These are phyloP conservation scores for Cinara cedri DNA, from an alignment of 2,888 invertebrate genomes.

Conservation along the genomic window DNA sequence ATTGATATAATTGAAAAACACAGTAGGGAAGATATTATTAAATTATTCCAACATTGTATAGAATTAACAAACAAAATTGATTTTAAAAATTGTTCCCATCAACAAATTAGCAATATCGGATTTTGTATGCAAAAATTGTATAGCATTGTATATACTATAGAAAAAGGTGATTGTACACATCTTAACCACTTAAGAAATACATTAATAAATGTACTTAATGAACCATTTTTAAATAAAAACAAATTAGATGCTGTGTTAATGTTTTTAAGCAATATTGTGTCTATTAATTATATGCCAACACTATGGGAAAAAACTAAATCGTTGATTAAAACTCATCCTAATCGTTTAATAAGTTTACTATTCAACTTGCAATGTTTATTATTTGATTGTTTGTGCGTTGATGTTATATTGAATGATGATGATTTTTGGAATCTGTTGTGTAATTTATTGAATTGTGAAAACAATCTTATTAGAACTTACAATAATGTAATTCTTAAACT, in stretches of 20 bases:
- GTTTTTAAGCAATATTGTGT: slow-evolving; percentile 33
- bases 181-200: slow-evolving; percentile 31
- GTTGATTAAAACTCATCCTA: slow-evolving; percentile 33
- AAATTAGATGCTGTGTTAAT: slow-evolving; percentile 9
- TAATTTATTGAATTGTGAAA: slow-evolving; percentile 31
- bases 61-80: slow-evolving; percentile 17
- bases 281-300: slow-evolving; percentile 14
- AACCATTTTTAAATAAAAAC: slow-evolving; percentile 31
- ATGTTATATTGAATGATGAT: slow-evolving; percentile 26
- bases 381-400: slow-evolving; percentile 27
- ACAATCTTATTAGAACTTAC: slow-evolving; percentile 45
- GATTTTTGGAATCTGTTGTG: slow-evolving; percentile 44
- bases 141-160: neutral
- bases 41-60: slow-evolving; percentile 21
- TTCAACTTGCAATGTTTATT: slow-evolving; percentile 47
- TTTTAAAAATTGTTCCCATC: slow-evolving; percentile 27
- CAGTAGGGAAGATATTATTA: slow-evolving; percentile 31
- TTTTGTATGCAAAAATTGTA: slow-evolving; percentile 38
- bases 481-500: slow-evolving; percentile 36
- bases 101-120: slow-evolving; percentile 27
- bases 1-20: slow-evolving; percentile 29
- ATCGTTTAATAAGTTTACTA: slow-evolving; percentile 21
- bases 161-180: slow-evolving; percentile 11
- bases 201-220: slow-evolving; percentile 32
- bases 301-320: slow-evolving; percentile 36